Conservation (phyloP, 2,797 vertebrate species). For the Ctenopoma multispine region DNA sequence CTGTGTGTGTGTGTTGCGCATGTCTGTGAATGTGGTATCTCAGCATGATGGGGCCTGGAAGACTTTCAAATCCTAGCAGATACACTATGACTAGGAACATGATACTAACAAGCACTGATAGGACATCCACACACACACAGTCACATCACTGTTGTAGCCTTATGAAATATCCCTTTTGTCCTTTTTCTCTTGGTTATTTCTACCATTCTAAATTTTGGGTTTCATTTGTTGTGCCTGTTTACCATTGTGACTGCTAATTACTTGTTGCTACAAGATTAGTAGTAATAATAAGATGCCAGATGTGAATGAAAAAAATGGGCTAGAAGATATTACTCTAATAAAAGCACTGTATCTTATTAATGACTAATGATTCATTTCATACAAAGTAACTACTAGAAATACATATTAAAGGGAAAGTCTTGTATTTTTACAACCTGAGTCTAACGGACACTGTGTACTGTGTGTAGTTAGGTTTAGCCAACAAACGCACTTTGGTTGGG, state of each 20-base stretch:
- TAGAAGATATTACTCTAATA: no score
- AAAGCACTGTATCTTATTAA: no score
- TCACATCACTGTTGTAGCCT: conserved; percentile 19
- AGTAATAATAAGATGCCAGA: background rate
- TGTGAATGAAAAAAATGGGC: no score
- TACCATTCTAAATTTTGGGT: background rate
- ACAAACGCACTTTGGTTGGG: no score
- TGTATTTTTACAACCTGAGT: no score
- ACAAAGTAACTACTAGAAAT: no score
- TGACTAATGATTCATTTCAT: no score
- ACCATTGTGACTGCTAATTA: background rate
- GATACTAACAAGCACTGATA: conserved; percentile 36
- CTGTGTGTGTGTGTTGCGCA: background rate
- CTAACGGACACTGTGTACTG: no score
- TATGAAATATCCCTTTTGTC: background rate
- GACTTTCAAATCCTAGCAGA: conserved; percentile 38
- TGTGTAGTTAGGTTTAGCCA: no score
- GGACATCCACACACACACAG: background rate
- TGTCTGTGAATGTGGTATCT: background rate
- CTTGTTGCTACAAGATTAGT: no score
- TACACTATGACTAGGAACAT: conserved; percentile 14
- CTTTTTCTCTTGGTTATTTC: background rate
- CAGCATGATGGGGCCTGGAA: conserved; percentile 39
- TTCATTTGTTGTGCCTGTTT: background rate
- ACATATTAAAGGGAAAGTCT: no score